Evolutionary conservation across 30 jellyfish, hydroid and myxozoan genomes (phyloP), one percentile per base, ranked within the genome.

Genomic region (Rhopilema esculentum): DNA sequence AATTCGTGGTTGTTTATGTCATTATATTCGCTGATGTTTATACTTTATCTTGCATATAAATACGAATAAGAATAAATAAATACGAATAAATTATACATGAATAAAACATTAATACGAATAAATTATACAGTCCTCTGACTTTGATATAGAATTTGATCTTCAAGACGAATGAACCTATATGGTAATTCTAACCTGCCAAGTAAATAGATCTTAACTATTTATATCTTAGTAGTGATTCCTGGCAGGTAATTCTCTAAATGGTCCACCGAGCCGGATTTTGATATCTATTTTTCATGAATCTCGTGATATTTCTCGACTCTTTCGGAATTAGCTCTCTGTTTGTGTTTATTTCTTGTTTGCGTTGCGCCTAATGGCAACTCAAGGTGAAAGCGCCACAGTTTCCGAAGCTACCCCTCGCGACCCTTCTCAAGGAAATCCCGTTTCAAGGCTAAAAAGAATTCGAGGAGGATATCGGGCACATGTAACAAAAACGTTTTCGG

Each of bases 321-420:
- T 6, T 40, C 12, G 12, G 57, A 40, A 40, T 40, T 2, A 40
- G 57, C 12, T 40, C 57, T 40, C 12, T 40, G 57, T 6, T 40
- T 40, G 57, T 40, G 57, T 40, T 40, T 40, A 40, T 40, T 40
- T 40, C 57, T 12, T 40, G 57, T 40, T 2, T 40, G 12, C 12
- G 57, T 40, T 40, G 57, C 57, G 9, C 57, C 12, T 40, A 40
- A 40, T 40, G 57, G 12, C 57, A 40, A 40, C 57, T 40, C 75
- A 65, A 29, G 75, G 75, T 27, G 75, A 65, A 65, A 65, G 75
- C 75, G 75, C 75, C 75, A 65, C 75, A 0, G 15, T 4, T 18
- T 29, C 28, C 75, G 20, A 29, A 65, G 48, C 29, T 40, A 40
- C 75, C 75, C 32, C 29, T 27, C 20, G 26, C 70, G 22, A 26